A percentile compares a stretch with the other conserved stretches of the same genome.
Conservation (phyloP, 2,113 vertebrate genomes). For the Takifugu bimaculatus region DNA sequence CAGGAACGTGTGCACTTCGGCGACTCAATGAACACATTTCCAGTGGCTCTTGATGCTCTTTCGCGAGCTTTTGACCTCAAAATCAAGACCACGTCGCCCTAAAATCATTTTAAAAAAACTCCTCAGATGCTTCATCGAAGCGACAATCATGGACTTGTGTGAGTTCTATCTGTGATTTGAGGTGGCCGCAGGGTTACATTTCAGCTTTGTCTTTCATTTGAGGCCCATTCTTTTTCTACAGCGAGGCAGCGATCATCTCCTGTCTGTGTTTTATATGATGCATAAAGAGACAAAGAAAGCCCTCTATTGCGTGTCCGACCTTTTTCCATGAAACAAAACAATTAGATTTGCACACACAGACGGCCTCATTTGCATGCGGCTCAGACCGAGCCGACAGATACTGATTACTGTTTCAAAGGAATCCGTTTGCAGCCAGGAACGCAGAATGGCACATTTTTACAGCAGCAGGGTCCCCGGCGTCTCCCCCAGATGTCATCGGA, state of each 20-base stretch:
- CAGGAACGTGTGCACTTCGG: slow-evolving; percentile 49
- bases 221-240: slow-evolving; percentile 43
- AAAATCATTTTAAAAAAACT: slow-evolving; percentile 13
- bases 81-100: slow-evolving; percentile 38
- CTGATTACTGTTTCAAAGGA: slow-evolving; percentile 16
- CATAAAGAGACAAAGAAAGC: slow-evolving; percentile 39
- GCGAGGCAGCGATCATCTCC: slow-evolving; percentile 34
- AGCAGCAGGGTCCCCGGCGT: slow-evolving; percentile 22
- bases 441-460: not conserved
- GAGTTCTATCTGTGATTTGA: slow-evolving; percentile 43
- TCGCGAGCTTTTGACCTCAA: slow-evolving; percentile 18
- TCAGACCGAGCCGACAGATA: slow-evolving; percentile 3
- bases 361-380: slow-evolving; percentile 28
- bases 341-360: slow-evolving; percentile 7
- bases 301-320: not conserved
- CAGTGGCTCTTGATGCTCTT: not conserved
- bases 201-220: slow-evolving; percentile 30
- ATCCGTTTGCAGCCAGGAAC: not conserved
- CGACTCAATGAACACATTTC: slow-evolving; percentile 27
- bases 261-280: slow-evolving; percentile 61
- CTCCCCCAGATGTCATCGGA: slow-evolving; percentile 36
- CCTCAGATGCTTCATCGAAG: slow-evolving; percentile 44
- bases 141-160: slow-evolving; percentile 9
- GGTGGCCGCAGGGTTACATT: slow-evolving; percentile 41
- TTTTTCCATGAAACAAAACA: not conserved